Evolutionary conservation across 2,113 vertebrate genomes (phyloP).

Genomic region (Progne subis): DNA sequence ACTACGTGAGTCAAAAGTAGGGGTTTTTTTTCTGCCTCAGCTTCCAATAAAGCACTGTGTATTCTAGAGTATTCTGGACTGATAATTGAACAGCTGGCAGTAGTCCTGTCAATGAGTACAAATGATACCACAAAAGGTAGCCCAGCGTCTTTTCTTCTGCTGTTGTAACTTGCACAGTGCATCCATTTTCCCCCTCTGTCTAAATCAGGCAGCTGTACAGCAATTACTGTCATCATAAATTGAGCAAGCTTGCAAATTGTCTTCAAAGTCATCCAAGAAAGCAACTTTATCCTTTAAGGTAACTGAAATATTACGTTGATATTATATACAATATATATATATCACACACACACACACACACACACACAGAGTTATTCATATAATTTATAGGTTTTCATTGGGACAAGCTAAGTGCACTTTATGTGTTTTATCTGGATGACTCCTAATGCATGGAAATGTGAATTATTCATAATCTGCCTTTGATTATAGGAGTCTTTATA

Average conservation of each 20-base stretch:
- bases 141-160: not conserved
- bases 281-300: conserved; percentile 49
- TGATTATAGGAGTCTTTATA: conserved; percentile 60
- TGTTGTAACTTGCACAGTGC: not conserved
- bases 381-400: conserved; percentile 58
- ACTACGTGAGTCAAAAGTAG: not conserved
- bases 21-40: not conserved
- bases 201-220: conserved; percentile 14
- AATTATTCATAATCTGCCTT: conserved; percentile 72
- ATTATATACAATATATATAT: not conserved
- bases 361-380: conserved; percentile 46
- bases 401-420: conserved; percentile 61
- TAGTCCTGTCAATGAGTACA: not conserved
- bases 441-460: conserved; percentile 63
- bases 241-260: conserved; percentile 46
- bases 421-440: conserved; percentile 43
- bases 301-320: conserved; percentile 44
- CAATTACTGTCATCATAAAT: conserved; percentile 30
- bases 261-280: conserved; percentile 43
- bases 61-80: not conserved
- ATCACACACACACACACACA: conserved; percentile 42
- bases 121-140: not conserved
- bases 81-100: not conserved
- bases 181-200: not conserved
- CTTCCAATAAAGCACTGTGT: not conserved